Evolutionary conservation across 2,888 invertebrate species (phyloP).

Genomic region (Cerastis leucographa): DNA sequence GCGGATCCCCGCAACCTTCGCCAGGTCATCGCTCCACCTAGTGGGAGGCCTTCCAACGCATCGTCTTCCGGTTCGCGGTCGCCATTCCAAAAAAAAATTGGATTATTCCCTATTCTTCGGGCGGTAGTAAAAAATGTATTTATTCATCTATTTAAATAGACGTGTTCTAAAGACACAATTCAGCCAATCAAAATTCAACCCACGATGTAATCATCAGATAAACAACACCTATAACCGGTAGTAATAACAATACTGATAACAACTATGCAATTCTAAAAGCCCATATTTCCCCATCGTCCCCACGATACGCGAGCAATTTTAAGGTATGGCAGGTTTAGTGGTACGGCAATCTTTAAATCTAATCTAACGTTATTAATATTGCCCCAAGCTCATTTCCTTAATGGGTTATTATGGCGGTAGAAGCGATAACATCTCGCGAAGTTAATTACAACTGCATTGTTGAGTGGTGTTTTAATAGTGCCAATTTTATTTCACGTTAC

Average conservation of each 20-base stretch:
- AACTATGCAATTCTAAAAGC: conserved; percentile 25
- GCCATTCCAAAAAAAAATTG: too few relatives aligned
- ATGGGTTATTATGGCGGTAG: conserved; percentile 55
- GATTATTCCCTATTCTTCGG: too few relatives aligned
- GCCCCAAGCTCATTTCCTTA: conserved; percentile 58
- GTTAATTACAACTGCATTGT: conserved; percentile 62
- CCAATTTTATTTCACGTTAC: conserved; percentile 45
- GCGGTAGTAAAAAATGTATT: too few relatives aligned
- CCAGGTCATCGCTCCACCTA: too few relatives aligned
- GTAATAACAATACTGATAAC: conserved; percentile 31
- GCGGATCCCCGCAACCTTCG: too few relatives aligned
- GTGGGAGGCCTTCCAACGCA: too few relatives aligned
- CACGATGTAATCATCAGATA: conserved; percentile 34
- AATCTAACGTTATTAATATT: conserved; percentile 65
- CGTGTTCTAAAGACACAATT: neutral
- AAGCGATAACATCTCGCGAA: conserved; percentile 57
- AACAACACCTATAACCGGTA: neutral
- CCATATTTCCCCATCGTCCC: conserved; percentile 35
- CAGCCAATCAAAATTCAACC: neutral
- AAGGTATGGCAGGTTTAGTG: conserved; percentile 49
- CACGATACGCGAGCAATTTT: conserved; percentile 40
- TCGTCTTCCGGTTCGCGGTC: too few relatives aligned
- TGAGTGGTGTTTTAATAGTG: conserved; percentile 51
- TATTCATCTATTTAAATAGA: too few relatives aligned
- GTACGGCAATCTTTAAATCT: conserved; percentile 53